Conservation (phyloP, 2,113 vertebrate genomes). For the Meriones unguiculatus region DNA sequence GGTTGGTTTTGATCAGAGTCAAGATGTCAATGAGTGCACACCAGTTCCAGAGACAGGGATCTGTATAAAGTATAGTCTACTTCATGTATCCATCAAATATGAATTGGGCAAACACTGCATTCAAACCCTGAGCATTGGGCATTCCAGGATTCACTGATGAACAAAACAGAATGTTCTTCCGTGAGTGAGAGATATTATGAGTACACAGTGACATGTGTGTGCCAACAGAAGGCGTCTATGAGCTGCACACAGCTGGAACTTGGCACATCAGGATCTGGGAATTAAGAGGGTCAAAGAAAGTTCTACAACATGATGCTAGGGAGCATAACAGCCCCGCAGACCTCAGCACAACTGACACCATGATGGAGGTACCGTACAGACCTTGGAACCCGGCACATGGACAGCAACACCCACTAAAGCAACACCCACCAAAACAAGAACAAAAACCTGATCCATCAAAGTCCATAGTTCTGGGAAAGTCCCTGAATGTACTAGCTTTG, state of each 20-base stretch:
- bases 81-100: background rate
- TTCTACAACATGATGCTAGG: background rate
- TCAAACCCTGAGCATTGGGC: background rate
- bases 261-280: background rate
- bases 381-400: background rate
- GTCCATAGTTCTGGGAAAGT: background rate
- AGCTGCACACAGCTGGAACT: background rate
- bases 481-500: background rate
- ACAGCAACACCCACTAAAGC: too few relatives aligned
- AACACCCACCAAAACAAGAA: too few relatives aligned
- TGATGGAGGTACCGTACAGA: background rate
- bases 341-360: background rate
- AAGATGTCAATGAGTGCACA: background rate
- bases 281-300: background rate
- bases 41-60: background rate
- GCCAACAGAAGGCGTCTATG: background rate
- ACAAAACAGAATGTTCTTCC: background rate
- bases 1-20: background rate
- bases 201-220: too few relatives aligned
- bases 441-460: background rate
- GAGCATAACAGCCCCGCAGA: background rate
- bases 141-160: background rate
- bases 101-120: background rate
- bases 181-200: background rate
- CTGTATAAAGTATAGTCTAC: background rate